Base-by-base conservation (phyloP, 2,888 invertebrate species). In the Apodemia hepburni region DNA sequence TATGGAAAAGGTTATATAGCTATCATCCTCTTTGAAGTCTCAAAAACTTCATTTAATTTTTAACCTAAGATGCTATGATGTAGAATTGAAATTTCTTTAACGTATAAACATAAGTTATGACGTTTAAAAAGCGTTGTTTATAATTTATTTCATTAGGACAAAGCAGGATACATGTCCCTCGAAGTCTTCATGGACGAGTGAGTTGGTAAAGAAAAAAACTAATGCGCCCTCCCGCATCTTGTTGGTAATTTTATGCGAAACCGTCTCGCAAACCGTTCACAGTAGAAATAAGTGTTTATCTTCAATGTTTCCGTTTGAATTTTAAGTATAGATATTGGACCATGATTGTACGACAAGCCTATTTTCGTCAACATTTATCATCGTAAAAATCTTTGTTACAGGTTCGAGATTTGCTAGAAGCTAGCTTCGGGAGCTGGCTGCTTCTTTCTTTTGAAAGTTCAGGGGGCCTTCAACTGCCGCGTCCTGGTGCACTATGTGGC, bases 81-180 rank as follows among this genome's bases (percentile, higher is more conserved):
- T 65, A 72, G 60, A 64, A 74, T n/a, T 58, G 47, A 18, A 29
- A 29, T 29, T 47, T 38, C 12, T 22, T 35, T 29, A 33, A n/a
- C 6, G 8, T 2, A 5, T 35, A n/a, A 0, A 9, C 1, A 68
- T 67, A 35, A 45, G 66, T 75, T 84, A 65, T 0, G 74, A 4
- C 71, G 63, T 79, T 84, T 68, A 65, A 59, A 6, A 18, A 22
- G 64, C 71, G 65, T 58, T 60, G 64, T 64, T 65, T 63, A 78
- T 88, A 88, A 89, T 88, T 88, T 89, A 89, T 85, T 89, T 88
- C 85, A 87, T 89, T 87, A 87, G 85, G 88, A 88, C 84, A 85
- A 85, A 85, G 85, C 87, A 88, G 88, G 87, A 87, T 87, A 85
- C 83, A 81, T 90, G 89, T 90, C 90, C 90, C 89, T 89, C 86